Evolutionary conservation across 1,140 invertebrate species (phyloP), one percentile per base, ranked within the genome.

Genomic region (Drosophila repletoides): DNA sequence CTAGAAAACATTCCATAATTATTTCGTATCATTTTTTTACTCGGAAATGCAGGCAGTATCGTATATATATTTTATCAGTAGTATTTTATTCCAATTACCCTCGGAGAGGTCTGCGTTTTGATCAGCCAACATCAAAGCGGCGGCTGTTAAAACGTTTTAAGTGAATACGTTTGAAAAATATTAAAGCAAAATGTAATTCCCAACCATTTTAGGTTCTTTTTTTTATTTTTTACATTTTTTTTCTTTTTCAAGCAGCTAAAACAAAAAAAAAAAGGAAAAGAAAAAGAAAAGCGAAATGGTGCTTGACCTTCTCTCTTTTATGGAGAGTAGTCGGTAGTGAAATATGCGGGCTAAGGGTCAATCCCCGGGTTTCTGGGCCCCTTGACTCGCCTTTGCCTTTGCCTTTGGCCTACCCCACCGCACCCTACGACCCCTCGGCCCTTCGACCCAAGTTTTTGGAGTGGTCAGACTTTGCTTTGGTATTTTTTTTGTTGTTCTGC

Each of bases 101-200:
- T 24, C 9, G 9, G 15, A 5, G 31, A 34, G 46, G 40, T 29
- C 29, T 53, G 59, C 55, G 33, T 33, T 66, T 59, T 53, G 48
- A 58, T 71, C 40, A 63, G 38, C 9, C 22, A 63, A 83, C 69
- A 84, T 83, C 77, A 83, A 83, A 83, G 77, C 21, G 31, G n/a
- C 12, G 19, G n/a, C 63, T 40, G 55, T 9, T 58, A 59, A 69
- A 72, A 58, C 24, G 66, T 70, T 74, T 63, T 73, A 72, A 77
- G 79, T 71, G 79, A 51, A 83, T 77, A 63, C 70, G 69, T 70
- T 84, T 65, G 43, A 43, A 45, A 84, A 83, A 69, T 65, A 71
- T 77, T 73, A 77, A 77, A 77, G 51, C 26, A 31, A 15, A 29
- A 55, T 33, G 4, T 52, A 9, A 46, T 34, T 72, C 77, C 76